A percentile compares a stretch with the other conserved stretches of the same genome.
Conservation (phyloP, 2,797 vertebrate genomes). For the Sternotherus odoratus region DNA sequence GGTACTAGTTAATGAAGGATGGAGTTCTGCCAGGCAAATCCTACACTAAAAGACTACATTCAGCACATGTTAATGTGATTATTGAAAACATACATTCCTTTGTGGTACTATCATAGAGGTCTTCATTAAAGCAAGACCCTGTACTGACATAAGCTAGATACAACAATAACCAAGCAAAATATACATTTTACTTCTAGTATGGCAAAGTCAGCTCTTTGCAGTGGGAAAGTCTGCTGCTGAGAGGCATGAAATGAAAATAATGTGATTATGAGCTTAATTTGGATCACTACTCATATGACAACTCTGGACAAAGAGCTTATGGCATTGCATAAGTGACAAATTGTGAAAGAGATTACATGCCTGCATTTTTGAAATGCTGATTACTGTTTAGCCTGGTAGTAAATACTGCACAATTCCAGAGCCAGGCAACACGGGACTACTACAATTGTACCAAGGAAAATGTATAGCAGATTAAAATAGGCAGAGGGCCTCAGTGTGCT, state of each 20-base stretch:
- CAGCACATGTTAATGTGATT: neutral
- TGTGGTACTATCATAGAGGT: neutral
- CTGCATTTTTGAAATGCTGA: neutral
- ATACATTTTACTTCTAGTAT: neutral
- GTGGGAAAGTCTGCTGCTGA: conserved; percentile 2
- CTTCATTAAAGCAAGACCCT: neutral
- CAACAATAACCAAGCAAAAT: neutral
- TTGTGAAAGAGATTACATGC: neutral
- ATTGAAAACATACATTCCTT: neutral
- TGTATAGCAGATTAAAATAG: neutral
- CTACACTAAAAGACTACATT: neutral
- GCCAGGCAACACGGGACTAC: neutral
- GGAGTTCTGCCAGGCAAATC: neutral
- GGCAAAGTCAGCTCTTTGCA: conserved; percentile 41
- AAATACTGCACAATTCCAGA: neutral
- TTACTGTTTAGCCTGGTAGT: neutral
- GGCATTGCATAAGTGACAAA: neutral
- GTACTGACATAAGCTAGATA: neutral
- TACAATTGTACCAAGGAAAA: neutral
- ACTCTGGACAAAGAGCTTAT: conserved; percentile 43
- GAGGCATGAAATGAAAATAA: conserved; percentile 36
- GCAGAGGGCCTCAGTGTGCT: neutral
- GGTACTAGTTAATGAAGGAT: fast-evolving
- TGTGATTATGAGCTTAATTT: conserved; percentile 47
- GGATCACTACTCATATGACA: conserved; percentile 28